phyloP scores from a whole-genome alignment of 1,140 invertebrate species.

The Drosophila teissieri region DNA sequence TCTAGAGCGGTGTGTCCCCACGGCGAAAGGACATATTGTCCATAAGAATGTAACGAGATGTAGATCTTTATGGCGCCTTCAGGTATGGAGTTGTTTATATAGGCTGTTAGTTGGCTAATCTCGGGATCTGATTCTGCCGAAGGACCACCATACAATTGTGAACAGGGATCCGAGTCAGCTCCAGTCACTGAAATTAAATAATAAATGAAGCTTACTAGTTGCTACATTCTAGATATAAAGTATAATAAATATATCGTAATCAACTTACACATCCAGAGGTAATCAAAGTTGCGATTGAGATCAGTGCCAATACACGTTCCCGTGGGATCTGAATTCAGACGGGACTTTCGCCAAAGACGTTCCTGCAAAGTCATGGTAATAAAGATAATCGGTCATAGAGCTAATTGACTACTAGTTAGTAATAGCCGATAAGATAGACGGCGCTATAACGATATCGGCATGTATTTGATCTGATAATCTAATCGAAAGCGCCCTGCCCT shows the following conservation, averaged over 20 bases:
- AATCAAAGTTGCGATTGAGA: conserved; percentile 89
- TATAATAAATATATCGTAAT: neutral
- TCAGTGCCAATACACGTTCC: conserved; percentile 87
- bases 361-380: conserved; percentile 65
- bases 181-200: conserved; percentile 78
- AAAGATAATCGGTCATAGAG: conserved; percentile 13
- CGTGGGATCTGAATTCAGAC: conserved; percentile 82
- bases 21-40: conserved; percentile 85
- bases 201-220: neutral
- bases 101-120: conserved; percentile 84
- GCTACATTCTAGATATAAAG: too few relatives aligned
- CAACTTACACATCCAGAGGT: conserved; percentile 87
- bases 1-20: conserved; percentile 83
- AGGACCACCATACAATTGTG: conserved; percentile 86
- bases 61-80: conserved; percentile 84
- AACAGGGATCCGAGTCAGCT: conserved; percentile 86
- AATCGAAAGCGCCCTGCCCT: conserved; percentile 17
- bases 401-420: conserved; percentile 31
- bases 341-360: conserved; percentile 89
- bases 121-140: conserved; percentile 87
- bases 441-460: conserved; percentile 17
- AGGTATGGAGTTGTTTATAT: conserved; percentile 75
- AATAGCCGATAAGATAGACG: conserved; percentile 36
- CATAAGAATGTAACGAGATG: conserved; percentile 85
- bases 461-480: conserved; percentile 40